phyloP scores from a whole-genome alignment of 2,797 vertebrate genomes.

The Neosilurus mollespiculum region DNA sequence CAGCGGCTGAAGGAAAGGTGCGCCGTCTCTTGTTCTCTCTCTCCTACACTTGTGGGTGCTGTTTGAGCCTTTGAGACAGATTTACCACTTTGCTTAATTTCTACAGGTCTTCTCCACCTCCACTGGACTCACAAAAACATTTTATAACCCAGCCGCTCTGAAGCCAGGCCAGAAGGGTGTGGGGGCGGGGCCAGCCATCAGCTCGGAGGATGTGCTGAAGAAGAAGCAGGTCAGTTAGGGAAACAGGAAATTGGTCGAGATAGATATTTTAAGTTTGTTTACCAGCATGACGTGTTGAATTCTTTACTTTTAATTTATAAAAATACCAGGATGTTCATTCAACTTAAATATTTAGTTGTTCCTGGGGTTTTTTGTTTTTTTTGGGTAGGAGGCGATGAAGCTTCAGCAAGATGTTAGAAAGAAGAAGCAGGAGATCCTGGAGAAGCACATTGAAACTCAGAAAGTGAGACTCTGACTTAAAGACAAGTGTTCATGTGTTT shows the following conservation, averaged over 20 bases:
- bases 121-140: conserved; percentile 94
- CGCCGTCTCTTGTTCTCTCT: background rate
- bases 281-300: background rate
- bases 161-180: conserved; percentile 87
- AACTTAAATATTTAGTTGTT: background rate
- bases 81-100: conserved; percentile 1
- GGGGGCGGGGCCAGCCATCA: conserved; percentile 68
- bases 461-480: conserved; percentile 76
- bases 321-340: background rate
- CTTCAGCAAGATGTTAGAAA: conserved; percentile 94
- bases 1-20: conserved; percentile 85
- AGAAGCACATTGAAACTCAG: conserved; percentile 97
- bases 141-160: conserved; percentile 93
- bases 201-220: conserved; percentile 87
- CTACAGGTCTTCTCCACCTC: conserved; percentile 93
- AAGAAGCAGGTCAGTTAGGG: conserved; percentile 84
- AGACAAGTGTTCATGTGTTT: background rate
- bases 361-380: background rate
- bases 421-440: conserved; percentile 97
- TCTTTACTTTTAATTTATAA: background rate
- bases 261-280: background rate
- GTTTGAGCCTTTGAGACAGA: background rate
- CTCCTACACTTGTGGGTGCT: background rate
- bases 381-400: conserved; percentile 85
- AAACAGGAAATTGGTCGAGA: no score